Evolutionary conservation across 2,797 vertebrate species (phyloP), one percentile per base, ranked within the genome.

Genomic region (Anguilla obscura): DNA sequence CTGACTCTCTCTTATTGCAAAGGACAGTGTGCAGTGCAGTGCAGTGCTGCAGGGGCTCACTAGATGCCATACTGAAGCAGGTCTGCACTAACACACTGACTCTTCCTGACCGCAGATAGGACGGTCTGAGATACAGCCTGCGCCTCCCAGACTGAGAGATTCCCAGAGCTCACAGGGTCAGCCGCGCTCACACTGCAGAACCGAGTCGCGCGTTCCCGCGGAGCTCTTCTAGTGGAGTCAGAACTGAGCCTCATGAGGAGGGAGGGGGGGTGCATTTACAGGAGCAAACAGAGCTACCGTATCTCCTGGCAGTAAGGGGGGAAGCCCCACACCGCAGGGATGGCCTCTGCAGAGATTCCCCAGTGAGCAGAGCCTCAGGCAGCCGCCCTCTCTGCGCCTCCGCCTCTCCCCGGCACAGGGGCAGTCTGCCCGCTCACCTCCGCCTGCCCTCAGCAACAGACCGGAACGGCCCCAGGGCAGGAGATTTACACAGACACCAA

Each of bases 401-500:
- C 14, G 36, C 48, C 40, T 80, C 76, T 80, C 76, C 18, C 76
- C 21, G 82, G 40, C 7, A n/a, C 52, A 52, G 83, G 30, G 52
- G 83, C n/a, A 30, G 83, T 85, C 52, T 58, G 50, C 16, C 54
- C 8, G 9, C 48, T 12, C 54, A 58, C 52, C 83, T 52, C n/a
- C 52, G 1, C 50, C 83, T 2, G 16, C 56, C 76, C 85, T 89
- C 66, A 45, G 92, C 89, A 48, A 87, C 89, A 84, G 58, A 92
- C 91, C 85, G 89, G 92, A 86, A 90, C 88, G 87, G 92, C 91
- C 12, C 82, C 89, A 71, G 90, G 90, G 76, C 89, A 87, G 90
- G 88, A 92, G 89, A 94, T 92, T 88, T 92, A 92, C 87, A 92
- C 92, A 93, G 94, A 94, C 94, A 93, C 83, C 90, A 94, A 91